Conservation (phyloP, 2,888 invertebrate species). For the Priocnemis perturbator region DNA sequence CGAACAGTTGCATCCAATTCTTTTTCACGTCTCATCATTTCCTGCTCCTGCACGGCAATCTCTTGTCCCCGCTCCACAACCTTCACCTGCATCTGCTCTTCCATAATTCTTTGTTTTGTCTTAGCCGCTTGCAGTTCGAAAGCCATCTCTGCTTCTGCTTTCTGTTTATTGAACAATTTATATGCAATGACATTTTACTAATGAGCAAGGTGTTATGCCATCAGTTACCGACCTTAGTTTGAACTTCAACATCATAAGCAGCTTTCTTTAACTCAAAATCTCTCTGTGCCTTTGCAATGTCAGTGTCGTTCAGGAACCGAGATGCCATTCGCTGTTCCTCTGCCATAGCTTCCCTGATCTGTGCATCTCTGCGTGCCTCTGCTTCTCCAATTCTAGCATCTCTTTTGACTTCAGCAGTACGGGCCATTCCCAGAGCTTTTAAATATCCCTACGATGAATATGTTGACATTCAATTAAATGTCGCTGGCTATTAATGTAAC, state of each 20-base stretch:
- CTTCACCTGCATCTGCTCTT: constrained; percentile 97
- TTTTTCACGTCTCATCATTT: constrained; percentile 92
- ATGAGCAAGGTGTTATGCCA: not conserved
- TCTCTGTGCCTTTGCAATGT: constrained; percentile 96
- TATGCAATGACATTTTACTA: not conserved
- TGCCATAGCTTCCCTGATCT: constrained; percentile 95
- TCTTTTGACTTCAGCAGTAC: constrained; percentile 95
- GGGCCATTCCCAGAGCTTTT: constrained; percentile 94
- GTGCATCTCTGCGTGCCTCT: constrained; percentile 94
- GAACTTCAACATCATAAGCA: constrained; percentile 97
- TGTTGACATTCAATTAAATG: constrained; percentile 16
- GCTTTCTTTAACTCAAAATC: constrained; percentile 98
- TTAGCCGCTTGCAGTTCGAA: constrained; percentile 96
- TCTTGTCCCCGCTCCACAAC: constrained; percentile 95
- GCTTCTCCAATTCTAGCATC: constrained; percentile 98
- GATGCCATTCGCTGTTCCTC: constrained; percentile 98
- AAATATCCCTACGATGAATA: constrained; percentile 85
- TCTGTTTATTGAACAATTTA: constrained; percentile 67
- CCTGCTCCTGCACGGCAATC: constrained; percentile 97
- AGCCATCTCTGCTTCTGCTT: constrained; percentile 95
- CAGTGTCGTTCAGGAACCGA: constrained; percentile 95
- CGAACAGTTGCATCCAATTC: constrained; percentile 95
- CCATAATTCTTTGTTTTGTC: constrained; percentile 95
- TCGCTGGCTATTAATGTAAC: not conserved
- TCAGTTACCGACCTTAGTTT: constrained; percentile 80